Evolutionary conservation across 35 echinoderm and acorn worm genomes (phyloP).

Genomic region (Acanthaster planci): DNA sequence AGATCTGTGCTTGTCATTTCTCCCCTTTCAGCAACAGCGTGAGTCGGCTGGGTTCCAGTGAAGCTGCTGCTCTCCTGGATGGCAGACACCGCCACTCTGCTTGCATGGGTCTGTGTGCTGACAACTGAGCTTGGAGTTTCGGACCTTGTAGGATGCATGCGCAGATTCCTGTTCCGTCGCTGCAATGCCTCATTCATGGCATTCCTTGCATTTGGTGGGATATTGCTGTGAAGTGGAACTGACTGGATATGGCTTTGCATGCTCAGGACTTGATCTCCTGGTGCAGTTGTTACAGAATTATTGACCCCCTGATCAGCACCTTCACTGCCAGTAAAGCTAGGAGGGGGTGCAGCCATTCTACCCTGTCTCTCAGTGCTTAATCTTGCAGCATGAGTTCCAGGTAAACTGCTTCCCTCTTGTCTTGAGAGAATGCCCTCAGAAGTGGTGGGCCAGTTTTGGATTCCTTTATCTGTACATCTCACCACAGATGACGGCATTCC

Average conservation of each 20-base stretch:
- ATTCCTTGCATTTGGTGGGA: constrained; percentile 36
- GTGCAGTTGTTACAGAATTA: neutral
- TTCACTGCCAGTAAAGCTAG: neutral
- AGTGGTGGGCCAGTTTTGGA: neutral
- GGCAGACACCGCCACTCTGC: neutral
- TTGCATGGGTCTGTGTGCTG: neutral
- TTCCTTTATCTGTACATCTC: neutral
- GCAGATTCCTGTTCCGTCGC: neutral
- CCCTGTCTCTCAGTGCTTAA: neutral
- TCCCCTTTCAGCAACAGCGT: neutral
- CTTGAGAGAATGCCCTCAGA: neutral
- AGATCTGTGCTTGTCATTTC: neutral
- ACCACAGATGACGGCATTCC: constrained; percentile 6
- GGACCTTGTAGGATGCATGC: neutral
- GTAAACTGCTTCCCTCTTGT: neutral
- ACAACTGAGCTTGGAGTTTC: neutral
- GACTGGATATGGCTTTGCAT: constrained; percentile 52
- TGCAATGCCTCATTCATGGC: constrained; percentile 46
- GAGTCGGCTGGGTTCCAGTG: neutral
- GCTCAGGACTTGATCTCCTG: neutral
- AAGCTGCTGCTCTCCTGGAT: neutral
- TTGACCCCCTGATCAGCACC: neutral
- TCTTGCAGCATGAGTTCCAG: neutral
- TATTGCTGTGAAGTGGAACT: constrained; percentile 82
- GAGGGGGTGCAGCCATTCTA: neutral